Percentiles rank a stretch among this genome's conserved stretches.
Evolutionary conservation across 64 coral and sea anemone species (phyloP).

Genomic region (Montipora foliosa): DNA sequence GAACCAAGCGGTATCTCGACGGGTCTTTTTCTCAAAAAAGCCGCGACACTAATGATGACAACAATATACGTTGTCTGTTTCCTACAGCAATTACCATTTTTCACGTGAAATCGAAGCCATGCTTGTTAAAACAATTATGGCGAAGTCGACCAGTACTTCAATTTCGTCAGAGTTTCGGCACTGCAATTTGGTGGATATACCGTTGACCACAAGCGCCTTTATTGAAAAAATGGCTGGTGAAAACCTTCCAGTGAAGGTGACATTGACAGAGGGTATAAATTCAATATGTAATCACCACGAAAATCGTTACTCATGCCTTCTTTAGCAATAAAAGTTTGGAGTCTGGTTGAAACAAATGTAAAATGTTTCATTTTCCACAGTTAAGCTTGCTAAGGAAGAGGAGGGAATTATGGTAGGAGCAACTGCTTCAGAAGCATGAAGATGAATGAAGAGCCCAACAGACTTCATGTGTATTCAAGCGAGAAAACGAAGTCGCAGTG

Average conservation of each 20-base stretch:
- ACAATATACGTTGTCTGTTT: too few species aligned
- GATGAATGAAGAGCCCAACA: conserved; percentile 62
- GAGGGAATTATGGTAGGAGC: conserved; percentile 4
- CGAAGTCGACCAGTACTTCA: neutral
- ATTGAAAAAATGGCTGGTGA: conserved; percentile 51
- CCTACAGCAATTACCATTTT: neutral
- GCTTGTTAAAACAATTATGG: neutral
- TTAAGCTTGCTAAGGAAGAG: conserved; percentile 52
- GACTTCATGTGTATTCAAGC: conserved; percentile 30
- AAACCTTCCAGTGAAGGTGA: conserved; percentile 51
- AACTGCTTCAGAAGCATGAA: conserved; percentile 65
- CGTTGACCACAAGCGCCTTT: conserved; percentile 51
- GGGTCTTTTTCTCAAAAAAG: too few species aligned
- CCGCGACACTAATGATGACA: too few species aligned
- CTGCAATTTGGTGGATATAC: conserved; percentile 48
- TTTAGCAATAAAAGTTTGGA: conserved; percentile 5
- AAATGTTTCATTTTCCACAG: conserved; percentile 8
- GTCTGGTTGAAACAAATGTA: neutral
- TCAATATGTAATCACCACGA: conserved; percentile 44
- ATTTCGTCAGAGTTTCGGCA: conserved; percentile 65
- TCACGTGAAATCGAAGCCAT: neutral
- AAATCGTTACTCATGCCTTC: neutral
- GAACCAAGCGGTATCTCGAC: too few species aligned
- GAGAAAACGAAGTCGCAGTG: neutral
- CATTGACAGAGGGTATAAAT: conserved; percentile 62